Evolutionary conservation across 2,113 vertebrate species (phyloP), one percentile per base, ranked within the genome.

Genomic region (Engystomops pustulosus): DNA sequence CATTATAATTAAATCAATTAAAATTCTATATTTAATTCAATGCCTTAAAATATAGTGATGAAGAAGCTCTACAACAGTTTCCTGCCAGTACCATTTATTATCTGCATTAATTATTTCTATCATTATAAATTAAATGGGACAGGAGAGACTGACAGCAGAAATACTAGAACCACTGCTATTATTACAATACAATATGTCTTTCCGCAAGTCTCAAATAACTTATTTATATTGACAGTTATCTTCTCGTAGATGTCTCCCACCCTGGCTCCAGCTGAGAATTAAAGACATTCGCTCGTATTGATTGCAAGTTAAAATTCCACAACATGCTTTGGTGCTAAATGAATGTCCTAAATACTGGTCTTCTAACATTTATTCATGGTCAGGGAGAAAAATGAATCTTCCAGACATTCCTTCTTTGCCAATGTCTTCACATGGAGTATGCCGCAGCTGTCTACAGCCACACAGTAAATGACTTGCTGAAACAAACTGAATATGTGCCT

Each of bases 301-400:
- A 81, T 80, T 80, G 62, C 17, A 81, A 69, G 62, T 81, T 69
- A 81, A 51, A 47, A 69, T 71, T 81, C 68, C 47, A 70, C 51
- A 44, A 72, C 32, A 82, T 72, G 68, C 51, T 60, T 70, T 30
- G 36, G 12, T 45, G 70, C 67, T 71, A 53, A 70, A 81, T 81
- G 36, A 81, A 71, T 71, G 67, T 44, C 51, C 67, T 72, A 81
- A 72, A 82, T 74, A 58, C 23, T 45, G 67, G 23, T 55, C 49
- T 38, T 71, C 55, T 60, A 70, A 49, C 79, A 82, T 72, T 60
- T 55, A 72, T 72, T 82, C 80, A 72, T 82, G 49, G 80, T 18
- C 68, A 82, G 47, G 51, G 27, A 51, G 55, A 55, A 69, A 69
- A 55, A 82, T 72, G 7, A 60, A 71, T 81, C 44, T 82, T 60